These are phyloP conservation scores for Atlantisia rogersi DNA, from an alignment of 2,113 vertebrate species.

Conservation along the genomic window DNA sequence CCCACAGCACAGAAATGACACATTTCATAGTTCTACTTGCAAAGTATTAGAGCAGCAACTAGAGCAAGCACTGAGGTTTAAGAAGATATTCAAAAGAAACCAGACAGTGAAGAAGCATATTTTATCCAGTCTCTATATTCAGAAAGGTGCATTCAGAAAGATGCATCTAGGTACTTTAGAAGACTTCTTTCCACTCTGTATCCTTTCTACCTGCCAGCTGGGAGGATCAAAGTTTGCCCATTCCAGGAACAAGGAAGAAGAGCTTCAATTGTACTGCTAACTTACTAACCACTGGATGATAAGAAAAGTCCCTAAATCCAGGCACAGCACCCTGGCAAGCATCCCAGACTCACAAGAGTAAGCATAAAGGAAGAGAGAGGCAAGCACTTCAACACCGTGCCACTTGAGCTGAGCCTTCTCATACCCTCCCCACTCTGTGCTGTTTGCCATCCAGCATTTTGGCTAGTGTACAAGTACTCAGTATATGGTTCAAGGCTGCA, in stretches of 20 bases:
- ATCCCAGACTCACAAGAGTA: background rate
- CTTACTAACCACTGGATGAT: background rate
- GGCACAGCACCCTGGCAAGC: background rate
- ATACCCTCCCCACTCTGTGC: background rate
- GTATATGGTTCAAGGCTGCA: background rate
- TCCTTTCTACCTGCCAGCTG: background rate
- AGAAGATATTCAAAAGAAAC: background rate
- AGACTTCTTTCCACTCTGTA: background rate
- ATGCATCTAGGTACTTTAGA: background rate
- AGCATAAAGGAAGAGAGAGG: background rate
- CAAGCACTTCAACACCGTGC: background rate
- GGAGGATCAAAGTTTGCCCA: background rate
- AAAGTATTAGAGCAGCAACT: background rate
- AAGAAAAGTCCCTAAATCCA: background rate
- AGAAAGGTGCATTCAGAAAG: background rate
- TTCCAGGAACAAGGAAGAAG: background rate
- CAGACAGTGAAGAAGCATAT: background rate
- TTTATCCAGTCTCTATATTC: background rate
- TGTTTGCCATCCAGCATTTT: background rate
- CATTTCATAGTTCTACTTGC: background rate
- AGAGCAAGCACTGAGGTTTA: background rate
- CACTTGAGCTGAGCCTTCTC: background rate
- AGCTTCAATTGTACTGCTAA: background rate
- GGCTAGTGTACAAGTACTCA: background rate
- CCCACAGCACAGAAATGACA: background rate